Evolutionary conservation across 2,113 vertebrate genomes (phyloP), one percentile per base, ranked within the genome.

Genomic region (Tetrax tetrax): DNA sequence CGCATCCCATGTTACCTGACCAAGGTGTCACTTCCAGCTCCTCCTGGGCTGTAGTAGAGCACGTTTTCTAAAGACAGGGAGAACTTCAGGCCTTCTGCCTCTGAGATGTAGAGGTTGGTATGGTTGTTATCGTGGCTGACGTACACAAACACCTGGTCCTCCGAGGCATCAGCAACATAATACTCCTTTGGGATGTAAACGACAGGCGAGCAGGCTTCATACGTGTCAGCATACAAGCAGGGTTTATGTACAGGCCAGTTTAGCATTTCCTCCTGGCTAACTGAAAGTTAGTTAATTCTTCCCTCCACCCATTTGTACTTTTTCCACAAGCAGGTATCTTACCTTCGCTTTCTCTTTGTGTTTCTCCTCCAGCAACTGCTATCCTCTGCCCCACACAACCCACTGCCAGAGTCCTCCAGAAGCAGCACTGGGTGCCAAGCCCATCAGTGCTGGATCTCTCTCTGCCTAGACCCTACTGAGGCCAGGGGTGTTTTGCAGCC

Each of bases 101-200:
- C 99, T 0, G 99, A 99, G 98, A 99, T 99, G 97, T 99, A 99
- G 51, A 99, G 97, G 96, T 99, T 99, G 47, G 99, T 99, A 27
- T 98, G 96, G 94, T 99, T 99, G 98, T 99, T 98, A 54, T 98
- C 97, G n/a, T 99, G 99, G 95, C 99, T 99, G 96, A 99, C 99
- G 1, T 99, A 99, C 81, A 99, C 99, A 23, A 99, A 99, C 96
- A 99, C 99, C 91, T 99, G 99, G 89, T 99, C 99, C 97, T 99
- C 99, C 0, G 99, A 99, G 17, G 99, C 99, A 5, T 99, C 99
- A 0, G 99, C 99, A 3, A 99, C 98, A 83, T 99, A 99, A 96
- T 99, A 99, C 65, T 99, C 99, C 99, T 99, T 96, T 48, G 81
- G 95, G 89, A 81, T 15, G 56, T 29, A 59, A 69, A 82, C 3